Conservation (phyloP, 2,113 vertebrate species). For the Polypterus senegalus region DNA sequence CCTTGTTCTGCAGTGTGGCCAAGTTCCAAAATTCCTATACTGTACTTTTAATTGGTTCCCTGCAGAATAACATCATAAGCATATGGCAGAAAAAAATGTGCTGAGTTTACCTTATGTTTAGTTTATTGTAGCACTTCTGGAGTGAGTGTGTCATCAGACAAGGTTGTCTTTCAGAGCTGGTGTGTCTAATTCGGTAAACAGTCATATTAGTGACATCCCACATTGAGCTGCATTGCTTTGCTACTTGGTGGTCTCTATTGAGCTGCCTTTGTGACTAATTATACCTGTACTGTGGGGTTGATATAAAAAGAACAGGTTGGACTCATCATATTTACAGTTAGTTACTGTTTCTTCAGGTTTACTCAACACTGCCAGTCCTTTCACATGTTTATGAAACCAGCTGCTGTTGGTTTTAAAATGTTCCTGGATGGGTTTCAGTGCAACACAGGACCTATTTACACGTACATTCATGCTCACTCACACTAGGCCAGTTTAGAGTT, state of each 20-base stretch:
- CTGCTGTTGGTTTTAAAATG: too few relatives aligned
- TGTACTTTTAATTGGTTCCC: conserved; percentile 82
- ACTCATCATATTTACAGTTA: too few relatives aligned
- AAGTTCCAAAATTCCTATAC: conserved; percentile 68
- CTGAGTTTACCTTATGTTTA: conserved; percentile 62
- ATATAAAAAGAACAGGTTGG: background rate
- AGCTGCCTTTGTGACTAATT: background rate
- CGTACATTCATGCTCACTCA: too few relatives aligned
- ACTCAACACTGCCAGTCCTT: too few relatives aligned
- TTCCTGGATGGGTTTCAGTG: too few relatives aligned
- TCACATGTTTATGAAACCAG: too few relatives aligned
- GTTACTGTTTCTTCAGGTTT: too few relatives aligned
- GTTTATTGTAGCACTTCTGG: conserved; percentile 37
- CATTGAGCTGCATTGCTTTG: background rate
- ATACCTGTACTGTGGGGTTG: background rate
- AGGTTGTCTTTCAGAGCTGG: background rate
- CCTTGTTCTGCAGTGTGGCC: conserved; percentile 64
- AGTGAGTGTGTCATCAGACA: conserved; percentile 29
- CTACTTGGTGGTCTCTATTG: background rate
- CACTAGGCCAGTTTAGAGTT: too few relatives aligned
- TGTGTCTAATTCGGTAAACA: background rate
- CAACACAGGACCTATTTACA: too few relatives aligned
- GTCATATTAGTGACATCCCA: background rate
- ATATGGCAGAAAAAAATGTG: conserved; percentile 58
- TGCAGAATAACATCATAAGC: conserved; percentile 63